Conservation (phyloP, 2,797 vertebrate genomes). For the Hyperoplus lanceolatus region DNA sequence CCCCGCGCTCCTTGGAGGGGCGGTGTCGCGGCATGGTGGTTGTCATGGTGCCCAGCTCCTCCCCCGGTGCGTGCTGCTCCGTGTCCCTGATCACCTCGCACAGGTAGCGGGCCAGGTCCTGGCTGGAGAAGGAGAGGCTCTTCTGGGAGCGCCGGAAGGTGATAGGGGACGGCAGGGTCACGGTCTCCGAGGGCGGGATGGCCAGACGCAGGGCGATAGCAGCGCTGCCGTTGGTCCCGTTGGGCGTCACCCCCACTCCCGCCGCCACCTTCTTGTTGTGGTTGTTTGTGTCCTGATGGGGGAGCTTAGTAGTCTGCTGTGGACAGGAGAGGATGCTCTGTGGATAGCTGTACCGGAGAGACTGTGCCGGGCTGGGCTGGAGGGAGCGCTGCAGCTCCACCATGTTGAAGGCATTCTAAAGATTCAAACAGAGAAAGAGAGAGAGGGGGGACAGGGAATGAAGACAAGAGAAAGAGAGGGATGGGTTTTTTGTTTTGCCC, state of each 20-base stretch:
- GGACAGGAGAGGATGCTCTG: constrained; percentile 78
- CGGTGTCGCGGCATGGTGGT: constrained; percentile 66
- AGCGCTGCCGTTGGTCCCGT: constrained; percentile 65
- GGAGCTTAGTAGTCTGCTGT: constrained; percentile 70
- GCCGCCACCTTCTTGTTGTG: constrained; percentile 53
- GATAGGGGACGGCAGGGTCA: constrained; percentile 77
- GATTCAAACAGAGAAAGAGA: constrained; percentile 14
- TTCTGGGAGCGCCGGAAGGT: constrained; percentile 79
- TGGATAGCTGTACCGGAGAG: constrained; percentile 82
- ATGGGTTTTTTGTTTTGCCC: not conserved
- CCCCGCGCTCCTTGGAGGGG: constrained; percentile 85
- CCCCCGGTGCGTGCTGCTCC: constrained; percentile 66
- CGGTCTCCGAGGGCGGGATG: constrained; percentile 72
- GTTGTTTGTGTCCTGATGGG: constrained; percentile 52
- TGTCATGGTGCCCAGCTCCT: constrained; percentile 80
- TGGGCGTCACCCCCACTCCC: not conserved
- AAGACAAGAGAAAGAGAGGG: not conserved
- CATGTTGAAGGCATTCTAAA: constrained; percentile 92
- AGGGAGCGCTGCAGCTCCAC: constrained; percentile 92
- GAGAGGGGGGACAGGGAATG: not conserved
- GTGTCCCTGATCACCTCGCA: constrained; percentile 86
- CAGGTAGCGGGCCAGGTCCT: constrained; percentile 86
- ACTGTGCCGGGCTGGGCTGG: constrained; percentile 87
- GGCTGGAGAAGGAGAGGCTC: constrained; percentile 82
- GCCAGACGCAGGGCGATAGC: constrained; percentile 82